These are phyloP conservation scores for Orbicella faveolata DNA, from an alignment of 64 coral and sea anemone species.

Conservation along the genomic window DNA sequence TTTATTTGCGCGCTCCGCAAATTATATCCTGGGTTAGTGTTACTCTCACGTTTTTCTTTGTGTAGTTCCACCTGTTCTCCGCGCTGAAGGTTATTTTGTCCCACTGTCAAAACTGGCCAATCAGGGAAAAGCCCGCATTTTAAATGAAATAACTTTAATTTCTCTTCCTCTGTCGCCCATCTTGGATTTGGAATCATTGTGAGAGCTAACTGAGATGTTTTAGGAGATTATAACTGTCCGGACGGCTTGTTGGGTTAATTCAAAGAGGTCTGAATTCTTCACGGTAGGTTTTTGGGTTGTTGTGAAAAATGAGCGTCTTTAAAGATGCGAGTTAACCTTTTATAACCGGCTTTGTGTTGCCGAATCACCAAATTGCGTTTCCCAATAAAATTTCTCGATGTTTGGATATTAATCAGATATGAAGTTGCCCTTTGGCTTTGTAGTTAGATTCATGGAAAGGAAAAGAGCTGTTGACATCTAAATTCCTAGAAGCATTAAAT, in stretches of 20 bases:
- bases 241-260: neutral
- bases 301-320: too few species aligned
- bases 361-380: too few species aligned
- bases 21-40: neutral
- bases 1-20: too few species aligned
- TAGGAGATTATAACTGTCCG: neutral
- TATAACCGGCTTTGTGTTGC: too few species aligned
- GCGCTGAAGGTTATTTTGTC: neutral
- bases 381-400: too few species aligned
- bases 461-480: too few species aligned
- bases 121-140: slow-evolving; percentile 38
- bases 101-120: slow-evolving; percentile 17
- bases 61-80: neutral
- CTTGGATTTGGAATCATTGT: neutral
- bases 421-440: too few species aligned
- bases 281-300: neutral
- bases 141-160: neutral
- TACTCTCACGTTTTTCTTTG: neutral
- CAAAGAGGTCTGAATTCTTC: neutral
- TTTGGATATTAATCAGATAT: too few species aligned
- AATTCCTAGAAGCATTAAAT: too few species aligned
- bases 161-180: neutral
- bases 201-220: neutral
- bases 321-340: too few species aligned
- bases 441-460: too few species aligned